Percentiles rank a stretch among this genome's conserved stretches.
Evolutionary conservation across 2,113 vertebrate species (phyloP).

Genomic region (Aplodontia rufa): DNA sequence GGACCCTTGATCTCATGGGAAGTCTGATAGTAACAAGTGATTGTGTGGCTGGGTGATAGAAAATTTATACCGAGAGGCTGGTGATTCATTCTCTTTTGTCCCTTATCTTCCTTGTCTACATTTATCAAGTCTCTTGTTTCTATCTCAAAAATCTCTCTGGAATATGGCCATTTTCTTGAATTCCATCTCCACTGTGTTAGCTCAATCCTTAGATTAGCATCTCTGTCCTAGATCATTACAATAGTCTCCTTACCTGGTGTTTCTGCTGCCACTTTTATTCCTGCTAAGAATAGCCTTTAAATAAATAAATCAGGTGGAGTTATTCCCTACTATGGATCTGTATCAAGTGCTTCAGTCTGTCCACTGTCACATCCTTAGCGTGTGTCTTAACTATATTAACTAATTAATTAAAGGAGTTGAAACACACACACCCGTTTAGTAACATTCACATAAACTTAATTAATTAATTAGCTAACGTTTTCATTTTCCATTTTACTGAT

Average conservation of each 20-base stretch:
- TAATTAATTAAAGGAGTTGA: neutral
- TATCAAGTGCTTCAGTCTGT: neutral
- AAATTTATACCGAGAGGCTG: neutral
- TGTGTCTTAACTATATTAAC: neutral
- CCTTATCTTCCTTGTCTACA: neutral
- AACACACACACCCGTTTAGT: neutral
- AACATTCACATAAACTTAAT: neutral
- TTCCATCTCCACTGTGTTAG: neutral
- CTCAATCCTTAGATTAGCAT: neutral
- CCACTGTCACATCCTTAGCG: neutral
- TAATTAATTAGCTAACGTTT: neutral
- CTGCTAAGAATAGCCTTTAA: neutral
- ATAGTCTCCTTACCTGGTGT: neutral
- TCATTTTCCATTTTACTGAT: neutral
- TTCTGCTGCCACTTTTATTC: neutral
- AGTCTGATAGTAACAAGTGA: neutral
- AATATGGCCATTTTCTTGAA: neutral
- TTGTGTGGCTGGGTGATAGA: neutral
- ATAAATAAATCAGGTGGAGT: neutral
- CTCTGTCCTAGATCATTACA: neutral
- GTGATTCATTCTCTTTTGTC: neutral
- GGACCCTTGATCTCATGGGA: neutral
- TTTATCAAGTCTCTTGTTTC: neutral
- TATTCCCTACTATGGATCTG: neutral
- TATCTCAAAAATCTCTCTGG: constrained; percentile 20